Conservation (phyloP, 2,113 vertebrate genomes). For the Noctilio leporinus region DNA sequence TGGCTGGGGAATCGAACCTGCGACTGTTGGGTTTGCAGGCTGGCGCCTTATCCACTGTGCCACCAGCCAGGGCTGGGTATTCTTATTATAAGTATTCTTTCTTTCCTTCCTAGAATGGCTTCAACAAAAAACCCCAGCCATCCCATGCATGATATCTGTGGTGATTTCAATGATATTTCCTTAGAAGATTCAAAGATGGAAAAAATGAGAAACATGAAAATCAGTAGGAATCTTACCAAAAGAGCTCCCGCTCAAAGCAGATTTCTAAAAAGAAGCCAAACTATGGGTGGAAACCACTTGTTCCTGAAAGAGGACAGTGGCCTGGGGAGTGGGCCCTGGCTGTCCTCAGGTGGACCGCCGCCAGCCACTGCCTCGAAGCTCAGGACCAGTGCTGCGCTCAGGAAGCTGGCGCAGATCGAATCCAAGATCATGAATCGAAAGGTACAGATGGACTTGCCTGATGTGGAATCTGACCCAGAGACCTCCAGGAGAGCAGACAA, state of each 20-base stretch:
- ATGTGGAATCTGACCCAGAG: not conserved
- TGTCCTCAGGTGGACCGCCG: fast-evolving
- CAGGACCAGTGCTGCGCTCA: conserved; percentile 66
- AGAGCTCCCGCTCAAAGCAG: conserved; percentile 38
- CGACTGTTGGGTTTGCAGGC: too few species aligned
- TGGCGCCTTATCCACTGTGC: too few species aligned
- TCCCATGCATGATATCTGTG: not conserved
- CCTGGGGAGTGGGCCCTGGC: fast-evolving
- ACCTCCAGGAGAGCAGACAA: not conserved
- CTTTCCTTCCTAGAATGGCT: not conserved
- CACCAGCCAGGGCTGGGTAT: too few species aligned
- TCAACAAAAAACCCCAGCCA: not conserved
- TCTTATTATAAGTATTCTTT: not conserved
- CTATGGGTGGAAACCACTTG: not conserved
- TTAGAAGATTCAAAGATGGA: conserved; percentile 38
- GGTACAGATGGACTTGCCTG: not conserved
- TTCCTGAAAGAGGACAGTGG: fast-evolving
- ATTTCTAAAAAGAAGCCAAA: conserved; percentile 80
- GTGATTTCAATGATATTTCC: conserved; percentile 37
- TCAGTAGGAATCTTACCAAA: not conserved
- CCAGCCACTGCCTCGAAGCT: not conserved
- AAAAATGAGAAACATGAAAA: not conserved
- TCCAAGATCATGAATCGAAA: conserved; percentile 72
- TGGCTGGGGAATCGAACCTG: too few species aligned
- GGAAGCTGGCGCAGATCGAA: conserved; percentile 79